Evolutionary conservation across 2,888 invertebrate species (phyloP).

Genomic region (Pilophorus perplexus): DNA sequence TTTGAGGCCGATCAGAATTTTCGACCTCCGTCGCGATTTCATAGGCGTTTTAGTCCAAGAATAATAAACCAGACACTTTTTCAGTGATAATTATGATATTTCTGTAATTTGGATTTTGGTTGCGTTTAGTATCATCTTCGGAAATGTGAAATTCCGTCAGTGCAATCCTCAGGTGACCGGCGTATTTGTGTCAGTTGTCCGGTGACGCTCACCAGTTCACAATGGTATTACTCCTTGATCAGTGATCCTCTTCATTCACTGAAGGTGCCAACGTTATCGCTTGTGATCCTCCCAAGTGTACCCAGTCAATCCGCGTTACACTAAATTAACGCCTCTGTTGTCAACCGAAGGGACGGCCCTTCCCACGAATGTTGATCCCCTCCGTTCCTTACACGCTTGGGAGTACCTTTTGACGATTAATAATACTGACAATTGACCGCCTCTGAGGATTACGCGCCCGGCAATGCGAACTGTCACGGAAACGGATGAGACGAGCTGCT

Average conservation of each 20-base stretch:
- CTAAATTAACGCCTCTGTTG: slow-evolving; percentile 33
- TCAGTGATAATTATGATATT: too few species aligned
- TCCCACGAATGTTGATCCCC: slow-evolving; percentile 34
- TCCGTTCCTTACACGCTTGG: slow-evolving; percentile 24
- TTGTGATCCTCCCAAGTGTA: slow-evolving; percentile 40
- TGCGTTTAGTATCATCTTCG: too few species aligned
- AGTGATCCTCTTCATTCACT: slow-evolving; percentile 36
- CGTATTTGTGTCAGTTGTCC: too few species aligned
- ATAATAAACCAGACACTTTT: too few species aligned
- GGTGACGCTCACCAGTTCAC: slow-evolving; percentile 22
- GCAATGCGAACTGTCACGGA: neutral
- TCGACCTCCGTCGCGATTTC: too few species aligned
- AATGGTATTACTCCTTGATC: slow-evolving; percentile 38
- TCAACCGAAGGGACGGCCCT: neutral
- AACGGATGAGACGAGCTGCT: too few species aligned
- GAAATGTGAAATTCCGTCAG: too few species aligned
- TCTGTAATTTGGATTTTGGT: too few species aligned
- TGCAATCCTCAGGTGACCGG: too few species aligned
- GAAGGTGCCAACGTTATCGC: slow-evolving; percentile 37
- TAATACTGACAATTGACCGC: slow-evolving; percentile 30
- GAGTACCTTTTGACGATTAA: slow-evolving; percentile 23
- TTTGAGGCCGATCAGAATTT: too few species aligned
- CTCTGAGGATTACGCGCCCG: neutral
- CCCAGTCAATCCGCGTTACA: slow-evolving; percentile 8
- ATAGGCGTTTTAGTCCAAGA: too few species aligned